Evolutionary conservation across 2,113 vertebrate species (phyloP), one percentile per base, ranked within the genome.

Genomic region (Pica pica): DNA sequence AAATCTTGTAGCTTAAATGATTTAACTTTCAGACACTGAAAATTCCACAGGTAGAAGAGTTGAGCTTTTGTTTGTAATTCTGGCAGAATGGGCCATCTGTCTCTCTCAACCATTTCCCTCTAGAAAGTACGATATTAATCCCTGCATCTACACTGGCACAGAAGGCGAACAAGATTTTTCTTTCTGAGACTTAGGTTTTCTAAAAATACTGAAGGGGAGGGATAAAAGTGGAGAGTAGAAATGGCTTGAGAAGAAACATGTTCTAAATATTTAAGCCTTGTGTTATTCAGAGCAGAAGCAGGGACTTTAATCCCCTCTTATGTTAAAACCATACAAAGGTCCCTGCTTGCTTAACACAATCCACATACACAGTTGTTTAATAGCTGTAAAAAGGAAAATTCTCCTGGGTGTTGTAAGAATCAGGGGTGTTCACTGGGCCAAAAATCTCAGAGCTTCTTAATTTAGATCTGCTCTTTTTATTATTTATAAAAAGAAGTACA

Each of bases 1-100:
- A 27, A 86, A 68, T 71, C 55, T 56, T 49, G n/a, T 63, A 46
- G 55, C 47, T 86, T 83, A n/a, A 87, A 24, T 70, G 46, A 49
- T 77, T 94, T 77, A 63, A 47, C 39, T 90, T 90, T 75, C 35
- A 39, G 30, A 52, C 31, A 27, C 39, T 77, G 80, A 82, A 87
- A 95, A 87, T 87, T 75, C 70, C 60, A 94, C 73, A 85, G 77
- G 75, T 93, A 79, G 76, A 79, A 67, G 46, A 87, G 44, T 37
- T 84, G 81, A 87, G 80, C 50, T 90, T 90, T 90, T 92, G 79
- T 90, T 92, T 92, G 81, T 26, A 24, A 4, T 75, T 87, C 74
- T 79, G 10, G 73, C 63, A 89, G 42, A 76, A 89, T n/a, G 52
- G 83, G 42, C 86, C 92, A 96, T 91, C 92, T 97, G 92, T 89